These are phyloP conservation scores for Spodoptera littoralis DNA, from an alignment of 2,888 invertebrate species.

Conservation along the genomic window DNA sequence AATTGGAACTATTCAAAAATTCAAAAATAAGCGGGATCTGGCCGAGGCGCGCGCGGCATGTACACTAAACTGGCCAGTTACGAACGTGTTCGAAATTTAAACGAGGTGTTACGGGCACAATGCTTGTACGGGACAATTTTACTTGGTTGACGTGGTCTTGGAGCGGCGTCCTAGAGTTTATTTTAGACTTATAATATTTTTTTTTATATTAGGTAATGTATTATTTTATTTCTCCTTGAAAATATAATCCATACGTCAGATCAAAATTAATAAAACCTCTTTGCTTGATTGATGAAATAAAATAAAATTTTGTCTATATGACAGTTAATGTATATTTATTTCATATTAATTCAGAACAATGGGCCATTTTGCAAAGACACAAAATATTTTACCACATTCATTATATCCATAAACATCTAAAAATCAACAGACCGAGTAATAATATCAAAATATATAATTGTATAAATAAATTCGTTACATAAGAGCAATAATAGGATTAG, in stretches of 20 bases:
- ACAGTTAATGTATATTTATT: too few relatives aligned
- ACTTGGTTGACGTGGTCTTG: conserved; percentile 60
- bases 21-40: conserved; percentile 60
- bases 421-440: not conserved
- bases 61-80: conserved; percentile 72
- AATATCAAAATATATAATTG: too few relatives aligned
- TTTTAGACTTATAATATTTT: conserved; percentile 24
- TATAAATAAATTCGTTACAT: conserved; percentile 3
- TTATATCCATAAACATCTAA: not conserved
- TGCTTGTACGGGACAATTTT: conserved; percentile 40
- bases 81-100: conserved; percentile 74
- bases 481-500: conserved; percentile 29
- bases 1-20: conserved; percentile 43
- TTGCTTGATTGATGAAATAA: too few relatives aligned
- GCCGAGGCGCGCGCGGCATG: conserved; percentile 72
- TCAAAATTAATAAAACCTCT: too few relatives aligned
- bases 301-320: too few relatives aligned
- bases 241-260: too few relatives aligned
- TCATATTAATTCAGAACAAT: too few relatives aligned
- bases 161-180: conserved; percentile 49
- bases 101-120: conserved; percentile 58
- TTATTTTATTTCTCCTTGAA: not conserved
- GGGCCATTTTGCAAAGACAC: too few relatives aligned
- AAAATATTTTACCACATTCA: too few relatives aligned
- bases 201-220: conserved; percentile 3